Base-by-base conservation (phyloP, 2,888 invertebrate species). In the Copidosoma aretas region DNA sequence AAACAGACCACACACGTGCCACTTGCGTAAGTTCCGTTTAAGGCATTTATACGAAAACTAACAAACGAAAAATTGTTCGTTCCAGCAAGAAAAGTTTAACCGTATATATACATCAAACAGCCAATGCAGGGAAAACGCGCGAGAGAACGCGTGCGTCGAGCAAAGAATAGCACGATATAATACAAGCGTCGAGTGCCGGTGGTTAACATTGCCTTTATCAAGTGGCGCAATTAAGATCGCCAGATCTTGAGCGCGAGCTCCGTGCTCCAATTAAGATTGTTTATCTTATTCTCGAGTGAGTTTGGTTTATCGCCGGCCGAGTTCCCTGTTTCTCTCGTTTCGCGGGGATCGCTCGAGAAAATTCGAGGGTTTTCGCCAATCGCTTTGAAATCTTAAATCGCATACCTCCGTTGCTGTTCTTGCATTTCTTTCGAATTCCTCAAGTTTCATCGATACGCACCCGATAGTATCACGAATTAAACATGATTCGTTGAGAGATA, bases 241-340 rank as follows among this genome's bases (percentile, higher is more conserved):
- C 73, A 72, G 76, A 77, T 78, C 75, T 74, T 71, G 43, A 43
- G 70, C 68, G 70, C 68, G 70, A 39, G 71, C 68, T 63, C n/a
- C 8, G 32, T 62, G 69, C 46, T 75, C 76, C 76, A 77, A 79
- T 78, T 79, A 78, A 78, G 77, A 77, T 79, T 77, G 77, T 77
- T 78, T 77, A 79, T 77, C 76, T 76, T 53, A 51, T 63, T 64
- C 49, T 19, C 43, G 39, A 60, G n/a, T 46, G 60, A 67, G 60
- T 64, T 70, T 46, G 17, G n/a, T 54, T 62, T 63, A 59, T 53
- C 54, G 49, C 52, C 41, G 8, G n/a, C 19, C 12, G 19, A 10
- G 56, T 21, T 25, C 43, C 32, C 21, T 19, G 10, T 49, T 24
- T 53, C 17, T 25, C n/a, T n/a, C n/a, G 19, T 39, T 17, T 53